phyloP scores from a whole-genome alignment of 2,888 invertebrate species.

The Petrolisthes manimaculis region DNA sequence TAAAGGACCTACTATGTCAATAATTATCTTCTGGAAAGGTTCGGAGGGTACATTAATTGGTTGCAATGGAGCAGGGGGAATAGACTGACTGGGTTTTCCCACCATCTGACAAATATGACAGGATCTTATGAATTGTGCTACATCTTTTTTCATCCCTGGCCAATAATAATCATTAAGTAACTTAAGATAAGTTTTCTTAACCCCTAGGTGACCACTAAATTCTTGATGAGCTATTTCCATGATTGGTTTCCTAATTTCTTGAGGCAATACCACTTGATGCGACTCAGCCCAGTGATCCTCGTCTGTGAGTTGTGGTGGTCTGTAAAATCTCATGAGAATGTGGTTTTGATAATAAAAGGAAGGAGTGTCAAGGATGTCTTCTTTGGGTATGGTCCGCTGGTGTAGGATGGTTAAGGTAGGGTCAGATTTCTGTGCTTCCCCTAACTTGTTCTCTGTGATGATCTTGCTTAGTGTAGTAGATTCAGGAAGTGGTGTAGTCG shows the following conservation, averaged over 20 bases:
- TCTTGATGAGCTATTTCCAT: neutral
- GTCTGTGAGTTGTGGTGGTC: neutral
- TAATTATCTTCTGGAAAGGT: conserved; percentile 23
- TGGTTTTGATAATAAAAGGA: neutral
- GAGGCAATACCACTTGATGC: neutral
- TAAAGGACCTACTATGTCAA: conserved; percentile 30
- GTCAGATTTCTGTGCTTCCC: neutral
- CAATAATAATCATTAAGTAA: conserved; percentile 7
- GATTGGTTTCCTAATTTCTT: neutral
- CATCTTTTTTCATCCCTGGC: conserved; percentile 16
- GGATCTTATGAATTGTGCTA: neutral
- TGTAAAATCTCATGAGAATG: neutral
- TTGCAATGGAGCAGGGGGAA: conserved; percentile 16
- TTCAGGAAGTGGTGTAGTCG: neutral
- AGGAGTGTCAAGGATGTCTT: neutral
- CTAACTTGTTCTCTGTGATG: neutral
- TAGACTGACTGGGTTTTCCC: neutral
- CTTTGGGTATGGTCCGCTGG: neutral
- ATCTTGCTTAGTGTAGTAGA: neutral
- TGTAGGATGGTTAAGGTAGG: neutral
- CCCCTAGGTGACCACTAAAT: neutral
- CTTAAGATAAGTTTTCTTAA: neutral
- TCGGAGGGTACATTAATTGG: conserved; percentile 5
- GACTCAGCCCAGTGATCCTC: neutral
- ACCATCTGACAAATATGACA: conserved; percentile 3